These are phyloP conservation scores for Pseudanteris insignis DNA, from an alignment of 2,888 invertebrate genomes.

Conservation along the genomic window DNA sequence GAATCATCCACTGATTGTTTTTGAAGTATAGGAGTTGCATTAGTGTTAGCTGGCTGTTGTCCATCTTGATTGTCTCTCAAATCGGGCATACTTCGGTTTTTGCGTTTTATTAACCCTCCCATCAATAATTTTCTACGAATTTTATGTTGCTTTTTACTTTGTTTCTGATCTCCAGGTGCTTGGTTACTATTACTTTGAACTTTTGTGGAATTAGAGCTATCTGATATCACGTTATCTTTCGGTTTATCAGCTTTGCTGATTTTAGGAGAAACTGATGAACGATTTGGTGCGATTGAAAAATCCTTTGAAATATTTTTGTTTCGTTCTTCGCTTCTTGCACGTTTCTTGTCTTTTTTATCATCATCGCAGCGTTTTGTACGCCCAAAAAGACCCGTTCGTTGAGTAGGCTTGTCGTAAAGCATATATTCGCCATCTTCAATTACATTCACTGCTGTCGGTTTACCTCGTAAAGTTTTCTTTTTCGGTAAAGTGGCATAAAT, in stretches of 20 bases:
- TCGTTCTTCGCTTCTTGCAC: conserved; percentile 86
- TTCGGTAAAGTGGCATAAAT: conserved; percentile 92
- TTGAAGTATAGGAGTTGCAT: conserved; percentile 58
- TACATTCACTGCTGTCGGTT: conserved; percentile 72
- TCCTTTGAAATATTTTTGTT: conserved; percentile 78
- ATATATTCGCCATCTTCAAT: conserved; percentile 79
- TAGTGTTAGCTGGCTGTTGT: conserved; percentile 54
- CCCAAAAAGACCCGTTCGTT: conserved; percentile 75
- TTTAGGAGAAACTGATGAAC: conserved; percentile 54
- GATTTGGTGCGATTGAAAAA: conserved; percentile 74
- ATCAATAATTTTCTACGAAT: conserved; percentile 86
- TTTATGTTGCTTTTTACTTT: conserved; percentile 89
- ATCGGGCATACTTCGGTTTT: conserved; percentile 92
- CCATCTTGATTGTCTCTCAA: conserved; percentile 81
- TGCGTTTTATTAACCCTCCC: conserved; percentile 88
- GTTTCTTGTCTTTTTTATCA: conserved; percentile 77
- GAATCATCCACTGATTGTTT: conserved; percentile 77
- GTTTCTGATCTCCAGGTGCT: conserved; percentile 72
- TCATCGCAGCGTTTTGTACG: conserved; percentile 76
- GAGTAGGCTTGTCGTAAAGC: conserved; percentile 75
- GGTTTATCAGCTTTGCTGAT: conserved; percentile 62
- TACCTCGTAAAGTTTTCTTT: conserved; percentile 78
- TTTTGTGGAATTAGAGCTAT: conserved; percentile 69
- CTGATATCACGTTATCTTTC: conserved; percentile 71
- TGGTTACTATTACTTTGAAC: conserved; percentile 34